Evolutionary conservation across 2,888 invertebrate genomes (phyloP), one percentile per base, ranked within the genome.

Genomic region (Digitonthophagus gazella): DNA sequence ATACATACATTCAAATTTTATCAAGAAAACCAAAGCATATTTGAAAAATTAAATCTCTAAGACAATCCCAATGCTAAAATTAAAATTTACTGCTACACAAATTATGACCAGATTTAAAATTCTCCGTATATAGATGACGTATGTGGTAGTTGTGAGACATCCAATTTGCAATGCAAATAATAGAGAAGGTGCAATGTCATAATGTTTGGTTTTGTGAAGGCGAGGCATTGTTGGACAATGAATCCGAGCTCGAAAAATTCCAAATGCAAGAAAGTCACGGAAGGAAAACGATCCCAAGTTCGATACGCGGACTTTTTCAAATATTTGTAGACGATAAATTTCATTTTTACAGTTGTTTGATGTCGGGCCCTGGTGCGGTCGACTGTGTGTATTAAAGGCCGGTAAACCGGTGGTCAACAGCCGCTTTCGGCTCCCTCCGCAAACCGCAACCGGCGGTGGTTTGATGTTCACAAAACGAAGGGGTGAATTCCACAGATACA

Each of bases 401-500:
- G 61, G 19, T 20, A 18, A 61, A 61, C 18, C 19, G 58, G 61
- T 19, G 20, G 19, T 19, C 19, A 15, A 61, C n/a, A 57, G 5
- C 61, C 19, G 61, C 18, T n/a, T 19, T n/a, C 57, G 15, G 16
- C 61, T 19, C 18, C 18, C 61, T 61, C 19, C n/a, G 61, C 19
- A 61, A 20, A 19, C 61, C n/a, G 4, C 8, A 14, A 20, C n/a
- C 61, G 61, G 19, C 18, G 19, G 61, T 61, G 61, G 61, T 61
- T 44, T 61, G 20, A 61, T 61, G 61, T 61, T 18, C 20, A 44
- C 28, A 44, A 18, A 20, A 18, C 61, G 16, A 61, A 61, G 61
- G 61, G 61, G 61, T 61, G 69, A 67, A 78, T 79, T 79, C 77
- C 73, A 75, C 79, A 75, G 75, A 74, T 77, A 79, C 72, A 79